Evolutionary conservation across 2,113 vertebrate genomes (phyloP).

Genomic region (Periophthalmodon schlosseri): DNA sequence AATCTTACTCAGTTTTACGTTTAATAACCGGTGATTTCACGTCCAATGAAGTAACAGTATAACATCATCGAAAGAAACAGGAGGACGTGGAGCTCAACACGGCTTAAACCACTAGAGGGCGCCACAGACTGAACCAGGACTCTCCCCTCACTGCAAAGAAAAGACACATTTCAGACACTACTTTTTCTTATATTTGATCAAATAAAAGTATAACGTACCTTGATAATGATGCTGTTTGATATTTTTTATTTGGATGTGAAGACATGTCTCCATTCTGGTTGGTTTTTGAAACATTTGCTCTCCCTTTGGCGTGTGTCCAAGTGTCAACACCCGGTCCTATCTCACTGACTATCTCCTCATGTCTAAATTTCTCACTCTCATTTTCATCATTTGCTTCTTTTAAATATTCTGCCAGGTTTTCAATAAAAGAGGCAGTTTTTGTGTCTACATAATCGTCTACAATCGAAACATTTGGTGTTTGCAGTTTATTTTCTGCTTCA

Average conservation of each 20-base stretch:
- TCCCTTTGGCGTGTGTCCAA: neutral
- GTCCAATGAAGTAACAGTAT: conserved; percentile 85
- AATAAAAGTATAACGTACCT: neutral
- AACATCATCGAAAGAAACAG: conserved; percentile 85
- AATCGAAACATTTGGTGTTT: neutral
- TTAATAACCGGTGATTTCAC: conserved; percentile 69
- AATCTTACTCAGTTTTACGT: too few relatives aligned
- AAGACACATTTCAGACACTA: conserved; percentile 7
- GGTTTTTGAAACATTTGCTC: neutral
- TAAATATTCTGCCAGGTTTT: neutral
- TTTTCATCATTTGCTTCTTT: neutral
- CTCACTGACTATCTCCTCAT: neutral
- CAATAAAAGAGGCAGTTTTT: neutral
- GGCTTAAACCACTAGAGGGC: conserved; percentile 41
- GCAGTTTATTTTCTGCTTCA: neutral
- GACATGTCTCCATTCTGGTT: neutral
- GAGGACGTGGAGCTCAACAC: conserved; percentile 77
- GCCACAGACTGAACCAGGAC: conserved; percentile 20
- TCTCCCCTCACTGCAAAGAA: conserved; percentile 36
- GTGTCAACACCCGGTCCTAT: too few relatives aligned
- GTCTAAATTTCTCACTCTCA: neutral
- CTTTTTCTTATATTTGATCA: neutral
- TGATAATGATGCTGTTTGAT: neutral
- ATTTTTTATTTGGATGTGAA: neutral
- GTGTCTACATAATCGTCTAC: neutral